These are phyloP conservation scores for Columba livia DNA, from an alignment of 2,113 vertebrate species.

Conservation along the genomic window DNA sequence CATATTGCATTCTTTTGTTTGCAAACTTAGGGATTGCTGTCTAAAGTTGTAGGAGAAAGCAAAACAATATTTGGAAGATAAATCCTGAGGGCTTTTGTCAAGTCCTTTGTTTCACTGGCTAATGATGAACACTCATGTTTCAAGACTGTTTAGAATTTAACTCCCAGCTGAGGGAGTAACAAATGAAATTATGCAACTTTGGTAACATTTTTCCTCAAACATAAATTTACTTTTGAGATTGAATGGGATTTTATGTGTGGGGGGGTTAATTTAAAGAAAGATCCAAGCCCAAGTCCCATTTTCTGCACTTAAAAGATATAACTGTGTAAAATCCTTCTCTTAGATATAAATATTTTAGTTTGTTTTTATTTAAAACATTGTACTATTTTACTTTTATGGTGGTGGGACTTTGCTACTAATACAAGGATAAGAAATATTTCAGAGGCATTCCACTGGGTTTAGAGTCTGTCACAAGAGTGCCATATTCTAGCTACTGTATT, in stretches of 20 bases:
- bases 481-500: constrained; percentile 77
- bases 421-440: constrained; percentile 69
- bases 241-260: constrained; percentile 59
- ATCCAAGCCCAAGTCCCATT: constrained; percentile 65
- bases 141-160: constrained; percentile 73
- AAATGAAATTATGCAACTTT: constrained; percentile 83
- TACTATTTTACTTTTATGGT: constrained; percentile 76
- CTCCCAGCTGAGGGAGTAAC: constrained; percentile 73
- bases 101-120: constrained; percentile 66
- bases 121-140: constrained; percentile 63
- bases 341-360: constrained; percentile 78
- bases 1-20: constrained; percentile 81
- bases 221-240: constrained; percentile 73
- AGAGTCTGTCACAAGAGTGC: constrained; percentile 72
- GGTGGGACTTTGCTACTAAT: constrained; percentile 81
- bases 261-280: constrained; percentile 64
- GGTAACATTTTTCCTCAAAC: constrained; percentile 70
- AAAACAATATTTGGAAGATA: constrained; percentile 58
- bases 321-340: constrained; percentile 74
- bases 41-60: constrained; percentile 66
- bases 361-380: constrained; percentile 80
- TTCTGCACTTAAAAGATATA: constrained; percentile 75
- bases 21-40: constrained; percentile 72
- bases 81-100: constrained; percentile 64
- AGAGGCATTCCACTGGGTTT: constrained; percentile 75